These are phyloP conservation scores for Himalopsyche japonica DNA, from an alignment of 2,888 invertebrate genomes.

Conservation along the genomic window DNA sequence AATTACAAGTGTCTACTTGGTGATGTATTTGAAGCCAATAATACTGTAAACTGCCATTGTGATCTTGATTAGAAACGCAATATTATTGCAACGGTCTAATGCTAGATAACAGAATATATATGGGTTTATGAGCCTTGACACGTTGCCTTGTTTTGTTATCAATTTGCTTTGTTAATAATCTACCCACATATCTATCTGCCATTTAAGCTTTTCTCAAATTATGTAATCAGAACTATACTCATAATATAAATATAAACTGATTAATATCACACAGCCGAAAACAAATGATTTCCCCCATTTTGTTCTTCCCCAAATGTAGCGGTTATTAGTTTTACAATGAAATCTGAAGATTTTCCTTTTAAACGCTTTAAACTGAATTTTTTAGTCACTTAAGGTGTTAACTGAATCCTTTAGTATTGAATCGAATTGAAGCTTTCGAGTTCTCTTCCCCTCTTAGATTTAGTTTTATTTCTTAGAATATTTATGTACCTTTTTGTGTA, in stretches of 20 bases:
- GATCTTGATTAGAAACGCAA: not conserved
- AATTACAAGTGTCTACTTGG: too few relatives aligned
- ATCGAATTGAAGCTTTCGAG: not conserved
- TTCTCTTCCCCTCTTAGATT: not conserved
- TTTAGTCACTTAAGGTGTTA: not conserved
- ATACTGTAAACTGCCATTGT: too few relatives aligned
- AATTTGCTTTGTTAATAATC: not conserved
- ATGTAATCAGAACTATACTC: too few relatives aligned
- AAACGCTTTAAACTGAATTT: not conserved
- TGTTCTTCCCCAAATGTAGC: too few relatives aligned
- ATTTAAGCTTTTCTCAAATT: not conserved
- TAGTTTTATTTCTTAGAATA: not conserved
- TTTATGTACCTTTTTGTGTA: not conserved
- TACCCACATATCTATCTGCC: not conserved
- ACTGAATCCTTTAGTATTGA: not conserved
- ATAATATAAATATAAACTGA: too few relatives aligned
- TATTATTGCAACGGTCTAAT: not conserved
- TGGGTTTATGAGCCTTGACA: constrained; percentile 20
- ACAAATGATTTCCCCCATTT: too few relatives aligned
- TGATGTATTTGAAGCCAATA: too few relatives aligned
- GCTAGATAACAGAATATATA: not conserved
- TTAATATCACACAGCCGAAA: too few relatives aligned
- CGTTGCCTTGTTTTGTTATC: constrained; percentile 25
- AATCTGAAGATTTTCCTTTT: too few relatives aligned
- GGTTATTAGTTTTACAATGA: too few relatives aligned